Evolutionary conservation across 2,888 invertebrate species (phyloP).

Genomic region (Ophion obscuratus): DNA sequence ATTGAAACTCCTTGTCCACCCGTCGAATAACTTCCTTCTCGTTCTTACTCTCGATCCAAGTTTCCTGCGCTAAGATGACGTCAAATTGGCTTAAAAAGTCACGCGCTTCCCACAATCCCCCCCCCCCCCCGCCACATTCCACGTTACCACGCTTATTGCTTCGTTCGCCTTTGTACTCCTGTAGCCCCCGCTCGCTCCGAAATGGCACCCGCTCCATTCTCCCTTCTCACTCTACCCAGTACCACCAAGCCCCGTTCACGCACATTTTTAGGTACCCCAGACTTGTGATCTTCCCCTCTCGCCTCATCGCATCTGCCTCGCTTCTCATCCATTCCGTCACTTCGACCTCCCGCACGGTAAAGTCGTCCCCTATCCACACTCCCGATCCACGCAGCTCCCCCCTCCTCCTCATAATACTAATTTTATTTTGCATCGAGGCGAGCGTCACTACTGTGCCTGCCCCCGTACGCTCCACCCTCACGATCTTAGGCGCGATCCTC

Average conservation of each 20-base stretch:
- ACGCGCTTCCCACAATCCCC: constrained; percentile 1
- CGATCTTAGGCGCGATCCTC: no score
- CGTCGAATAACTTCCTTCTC: background rate
- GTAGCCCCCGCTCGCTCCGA: background rate
- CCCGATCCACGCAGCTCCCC: background rate
- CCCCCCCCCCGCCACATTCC: constrained; percentile 13
- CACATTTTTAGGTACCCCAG: constrained; percentile 29
- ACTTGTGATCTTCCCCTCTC: background rate
- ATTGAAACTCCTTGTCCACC: constrained; percentile 16
- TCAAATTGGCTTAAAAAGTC: constrained; percentile 20
- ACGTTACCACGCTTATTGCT: background rate
- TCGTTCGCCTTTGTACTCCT: background rate
- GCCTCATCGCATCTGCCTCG: background rate
- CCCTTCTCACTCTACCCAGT: constrained; percentile 18
- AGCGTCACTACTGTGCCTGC: background rate
- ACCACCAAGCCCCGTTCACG: background rate
- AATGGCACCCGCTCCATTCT: background rate
- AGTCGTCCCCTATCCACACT: background rate
- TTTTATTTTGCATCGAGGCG: constrained; percentile 15
- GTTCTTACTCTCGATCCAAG: constrained; percentile 27
- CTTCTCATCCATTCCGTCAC: background rate
- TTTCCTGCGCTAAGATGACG: constrained; percentile 17
- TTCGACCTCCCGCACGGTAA: background rate
- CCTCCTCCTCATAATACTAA: constrained; percentile 5
- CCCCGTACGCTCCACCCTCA: no score